Base-by-base conservation (phyloP, 2,888 invertebrate species). In the Hymenopus coronatus region DNA sequence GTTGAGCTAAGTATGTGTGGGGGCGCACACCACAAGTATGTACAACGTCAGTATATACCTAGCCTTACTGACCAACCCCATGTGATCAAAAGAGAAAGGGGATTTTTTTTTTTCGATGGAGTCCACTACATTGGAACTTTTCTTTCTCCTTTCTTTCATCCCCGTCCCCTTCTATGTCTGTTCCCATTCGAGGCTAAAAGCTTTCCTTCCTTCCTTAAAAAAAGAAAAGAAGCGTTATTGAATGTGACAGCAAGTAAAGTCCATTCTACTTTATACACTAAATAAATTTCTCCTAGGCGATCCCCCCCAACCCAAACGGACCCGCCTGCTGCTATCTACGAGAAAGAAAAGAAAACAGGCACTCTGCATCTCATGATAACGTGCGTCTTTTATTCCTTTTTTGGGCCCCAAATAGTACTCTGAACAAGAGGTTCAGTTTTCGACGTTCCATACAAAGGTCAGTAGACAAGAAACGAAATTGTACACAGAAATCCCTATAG, bases 231-330 rank as follows among this genome's bases (percentile, higher is more conserved):
- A 82, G 54, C 25, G 88, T 89, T 89, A 89, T 89, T 89, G 88
- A 88, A 88, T 88, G 88, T 88, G 89, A 88, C 89, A 89, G 85
- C 54, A 70, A 40, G 46, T 82, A 40, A 40, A 82, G 89, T 89
- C 88, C 88, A 88, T 88, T 89, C 88, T 89, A 84, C 89, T 88
- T 83, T 89, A 88, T 88, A 88, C 88, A 88, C 89, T 89, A 89
- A 89, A 89, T 88, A 89, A 89, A 89, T 88, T 89, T 89, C 88
- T 83, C 30, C 30, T 40, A 70, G 30, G 87, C 87, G 87, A 87
- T 87, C 82, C 54, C 12, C n/a, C 82, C 81, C 54, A 20, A 15
- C 54, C 54, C 25, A 70, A 70, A 15, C 25, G 54, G 54, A 70
- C 54, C 54, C 54, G 54, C 54, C 54, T 54, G 54, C 54, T 70